Percentiles rank a stretch among this genome's conserved stretches.
Conservation (phyloP, 2,888 invertebrate species). For the Drosophila incognita region DNA sequence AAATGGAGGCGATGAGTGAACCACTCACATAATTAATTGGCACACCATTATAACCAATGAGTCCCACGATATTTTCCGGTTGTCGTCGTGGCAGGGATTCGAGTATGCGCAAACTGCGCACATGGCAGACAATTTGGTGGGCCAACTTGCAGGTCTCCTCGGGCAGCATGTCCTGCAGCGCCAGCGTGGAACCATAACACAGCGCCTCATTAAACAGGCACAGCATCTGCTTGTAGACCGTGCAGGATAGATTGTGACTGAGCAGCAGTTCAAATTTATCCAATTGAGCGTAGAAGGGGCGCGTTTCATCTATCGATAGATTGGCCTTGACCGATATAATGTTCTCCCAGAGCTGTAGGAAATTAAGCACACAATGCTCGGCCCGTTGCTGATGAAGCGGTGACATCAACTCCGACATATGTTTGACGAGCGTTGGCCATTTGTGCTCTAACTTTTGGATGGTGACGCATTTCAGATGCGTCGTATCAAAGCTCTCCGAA, state of each 20-base stretch:
- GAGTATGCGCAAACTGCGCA: conserved; percentile 91
- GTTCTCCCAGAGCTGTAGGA: conserved; percentile 94
- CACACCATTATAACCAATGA: conserved; percentile 83
- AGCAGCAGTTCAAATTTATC: conserved; percentile 91
- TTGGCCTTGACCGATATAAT: conserved; percentile 96
- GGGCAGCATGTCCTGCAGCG: conserved; percentile 93
- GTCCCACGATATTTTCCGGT: conserved; percentile 82
- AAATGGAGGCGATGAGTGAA: conserved; percentile 35
- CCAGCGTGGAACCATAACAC: conserved; percentile 95
- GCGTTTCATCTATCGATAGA: conserved; percentile 94
- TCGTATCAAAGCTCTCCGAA: conserved; percentile 93
- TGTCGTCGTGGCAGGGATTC: conserved; percentile 84
- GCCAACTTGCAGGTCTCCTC: conserved; percentile 95
- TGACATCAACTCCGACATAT: conserved; percentile 86
- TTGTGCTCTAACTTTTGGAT: conserved; percentile 93
- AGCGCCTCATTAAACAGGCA: conserved; percentile 95
- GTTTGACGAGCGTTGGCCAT: conserved; percentile 92
- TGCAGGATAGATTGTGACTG: conserved; percentile 90
- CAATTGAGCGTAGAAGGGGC: conserved; percentile 94
- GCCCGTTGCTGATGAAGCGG: conserved; percentile 82
- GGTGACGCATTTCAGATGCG: conserved; percentile 93
- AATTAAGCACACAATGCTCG: conserved; percentile 91
- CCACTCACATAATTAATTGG: conserved; percentile 73
- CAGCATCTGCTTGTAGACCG: conserved; percentile 93
- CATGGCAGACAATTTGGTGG: conserved; percentile 93